Percentiles rank a stretch among this genome's conserved stretches.
phyloP scores from a whole-genome alignment of 2,113 vertebrate genomes.

The Taurulus bubalis region DNA sequence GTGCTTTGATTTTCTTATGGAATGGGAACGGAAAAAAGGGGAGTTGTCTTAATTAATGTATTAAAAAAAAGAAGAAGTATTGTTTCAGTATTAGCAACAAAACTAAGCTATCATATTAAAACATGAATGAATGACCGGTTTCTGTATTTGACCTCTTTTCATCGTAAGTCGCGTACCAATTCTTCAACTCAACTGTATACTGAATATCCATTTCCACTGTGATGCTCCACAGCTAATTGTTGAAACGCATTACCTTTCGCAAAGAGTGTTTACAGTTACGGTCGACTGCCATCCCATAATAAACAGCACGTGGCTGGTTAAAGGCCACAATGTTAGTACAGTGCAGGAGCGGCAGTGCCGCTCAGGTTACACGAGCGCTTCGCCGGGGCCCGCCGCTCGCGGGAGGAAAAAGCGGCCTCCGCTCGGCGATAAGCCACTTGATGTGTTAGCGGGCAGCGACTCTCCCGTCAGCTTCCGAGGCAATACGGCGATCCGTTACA shows the following conservation, averaged over 20 bases:
- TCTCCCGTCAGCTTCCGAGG: slow-evolving; percentile 22
- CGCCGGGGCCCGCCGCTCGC: not conserved
- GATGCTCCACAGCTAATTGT: not conserved
- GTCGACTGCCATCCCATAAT: slow-evolving; percentile 7
- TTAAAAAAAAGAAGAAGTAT: not conserved
- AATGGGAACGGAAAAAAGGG: not conserved
- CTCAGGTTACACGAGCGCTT: slow-evolving; percentile 50
- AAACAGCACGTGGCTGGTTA: slow-evolving; percentile 10
- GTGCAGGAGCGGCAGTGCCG: not conserved
- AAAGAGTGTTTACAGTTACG: slow-evolving; percentile 18
- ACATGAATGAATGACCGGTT: not conserved
- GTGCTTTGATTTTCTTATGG: not conserved
- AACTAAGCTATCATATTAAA: not conserved
- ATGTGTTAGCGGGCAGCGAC: slow-evolving; percentile 17
- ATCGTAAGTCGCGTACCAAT: no score
- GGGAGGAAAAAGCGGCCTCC: not conserved
- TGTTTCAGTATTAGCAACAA: not conserved
- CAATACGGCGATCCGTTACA: slow-evolving; percentile 48
- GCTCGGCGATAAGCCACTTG: slow-evolving; percentile 39
- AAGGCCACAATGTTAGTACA: slow-evolving; percentile 13
- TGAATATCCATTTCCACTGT: not conserved
- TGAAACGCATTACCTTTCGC: not conserved
- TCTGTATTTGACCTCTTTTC: not conserved
- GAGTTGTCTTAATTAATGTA: no score
- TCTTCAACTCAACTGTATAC: not conserved